phyloP scores from a whole-genome alignment of 2,797 vertebrate species.

The Mionectes olivaceus region DNA sequence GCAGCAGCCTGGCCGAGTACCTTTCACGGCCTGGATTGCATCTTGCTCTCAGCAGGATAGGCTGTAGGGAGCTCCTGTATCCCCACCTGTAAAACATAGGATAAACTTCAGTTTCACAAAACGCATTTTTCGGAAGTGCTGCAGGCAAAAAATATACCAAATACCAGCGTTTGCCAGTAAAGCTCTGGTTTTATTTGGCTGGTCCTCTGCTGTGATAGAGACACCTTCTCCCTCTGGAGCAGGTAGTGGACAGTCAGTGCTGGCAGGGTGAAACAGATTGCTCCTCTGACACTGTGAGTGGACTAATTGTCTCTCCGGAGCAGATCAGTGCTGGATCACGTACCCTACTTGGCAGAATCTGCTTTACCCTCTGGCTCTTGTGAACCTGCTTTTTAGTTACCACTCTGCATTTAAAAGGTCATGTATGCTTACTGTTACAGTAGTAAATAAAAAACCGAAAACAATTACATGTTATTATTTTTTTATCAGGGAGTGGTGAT shows the following conservation, averaged over 20 bases:
- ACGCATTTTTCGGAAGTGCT: not conserved
- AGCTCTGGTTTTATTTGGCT: not conserved
- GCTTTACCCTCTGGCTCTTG: not conserved
- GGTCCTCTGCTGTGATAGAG: not conserved
- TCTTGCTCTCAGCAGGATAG: not conserved
- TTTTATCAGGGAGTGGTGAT: not conserved
- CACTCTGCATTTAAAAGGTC: not conserved
- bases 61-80: not conserved
- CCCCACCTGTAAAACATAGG: not conserved
- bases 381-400: not conserved
- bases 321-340: not conserved
- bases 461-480: not conserved
- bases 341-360: not conserved
- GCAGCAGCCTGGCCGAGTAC: fast-evolving
- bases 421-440: not conserved
- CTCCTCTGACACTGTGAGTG: not conserved
- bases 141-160: not conserved
- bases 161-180: not conserved
- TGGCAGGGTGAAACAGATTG: not conserved
- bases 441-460: not conserved
- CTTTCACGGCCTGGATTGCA: fast-evolving
- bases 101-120: not conserved
- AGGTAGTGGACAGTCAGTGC: not conserved
- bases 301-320: not conserved
- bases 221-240: not conserved